These are phyloP conservation scores for Acanthoscelides obtectus DNA, from an alignment of 2,888 invertebrate genomes.

Conservation along the genomic window DNA sequence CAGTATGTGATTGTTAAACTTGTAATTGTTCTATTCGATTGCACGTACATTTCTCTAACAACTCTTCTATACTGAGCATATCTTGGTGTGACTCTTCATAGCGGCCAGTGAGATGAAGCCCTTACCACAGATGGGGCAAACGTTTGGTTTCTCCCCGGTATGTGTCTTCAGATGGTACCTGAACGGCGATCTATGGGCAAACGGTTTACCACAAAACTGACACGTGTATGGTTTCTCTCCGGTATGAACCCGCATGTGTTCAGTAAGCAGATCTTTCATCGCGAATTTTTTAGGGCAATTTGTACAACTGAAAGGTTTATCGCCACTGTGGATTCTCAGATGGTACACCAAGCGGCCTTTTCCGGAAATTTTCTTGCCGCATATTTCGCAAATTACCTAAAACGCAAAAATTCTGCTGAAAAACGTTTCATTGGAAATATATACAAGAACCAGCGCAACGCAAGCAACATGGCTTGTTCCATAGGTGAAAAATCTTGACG, in stretches of 20 bases:
- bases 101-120: slow-evolving; percentile 40
- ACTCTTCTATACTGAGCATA: not conserved
- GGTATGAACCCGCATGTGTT: slow-evolving; percentile 34
- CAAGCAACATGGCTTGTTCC: no score
- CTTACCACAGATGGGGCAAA: slow-evolving; percentile 41
- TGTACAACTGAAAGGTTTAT: slow-evolving; percentile 47
- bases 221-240: slow-evolving; percentile 43
- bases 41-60: no score
- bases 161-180: slow-evolving; percentile 58
- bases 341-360: slow-evolving; percentile 42
- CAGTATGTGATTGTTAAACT: no score
- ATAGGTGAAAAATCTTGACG: no score
- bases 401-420: no score
- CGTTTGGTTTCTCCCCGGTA: slow-evolving; percentile 57
- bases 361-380: slow-evolving; percentile 41
- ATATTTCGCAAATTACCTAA: slow-evolving; percentile 41
- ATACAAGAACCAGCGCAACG: no score
- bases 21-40: no score
- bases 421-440: no score
- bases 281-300: slow-evolving; percentile 51
- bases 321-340: slow-evolving; percentile 40
- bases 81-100: slow-evolving; percentile 39
- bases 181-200: slow-evolving; percentile 57
- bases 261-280: slow-evolving; percentile 42
- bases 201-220: slow-evolving; percentile 36